A percentile compares a stretch with the other conserved stretches of the same genome.
phyloP scores from a whole-genome alignment of 2,888 invertebrate genomes.

The Tetheella fluctuosa region DNA sequence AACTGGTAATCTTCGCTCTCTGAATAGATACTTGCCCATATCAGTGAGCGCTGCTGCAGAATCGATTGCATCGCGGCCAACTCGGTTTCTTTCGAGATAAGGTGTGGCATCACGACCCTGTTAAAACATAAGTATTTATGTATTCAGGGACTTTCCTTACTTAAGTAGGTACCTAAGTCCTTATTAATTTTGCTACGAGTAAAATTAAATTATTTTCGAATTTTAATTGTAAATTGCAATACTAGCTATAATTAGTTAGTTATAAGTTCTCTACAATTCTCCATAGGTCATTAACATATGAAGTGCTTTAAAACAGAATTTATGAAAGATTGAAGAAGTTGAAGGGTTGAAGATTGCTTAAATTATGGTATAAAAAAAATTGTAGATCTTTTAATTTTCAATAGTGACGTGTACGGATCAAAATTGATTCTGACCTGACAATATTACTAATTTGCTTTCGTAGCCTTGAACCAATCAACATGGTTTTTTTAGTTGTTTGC shows the following conservation, averaged over 20 bases:
- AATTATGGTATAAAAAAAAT: no score
- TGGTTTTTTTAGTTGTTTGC: constrained; percentile 34
- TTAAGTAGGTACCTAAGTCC: constrained; percentile 12
- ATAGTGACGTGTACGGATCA: constrained; percentile 21
- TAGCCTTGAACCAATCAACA: constrained; percentile 53
- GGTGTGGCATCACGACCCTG: constrained; percentile 98
- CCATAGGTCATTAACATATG: no score
- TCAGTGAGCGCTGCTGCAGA: constrained; percentile 97
- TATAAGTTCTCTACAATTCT: no score
- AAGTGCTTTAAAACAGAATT: no score
- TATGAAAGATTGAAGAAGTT: no score
- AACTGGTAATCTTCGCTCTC: constrained; percentile 96
- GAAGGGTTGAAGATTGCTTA: no score
- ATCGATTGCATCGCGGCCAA: constrained; percentile 96
- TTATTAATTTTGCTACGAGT: no score
- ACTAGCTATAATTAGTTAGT: no score
- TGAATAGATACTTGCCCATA: constrained; percentile 98
- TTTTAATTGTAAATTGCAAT: no score
- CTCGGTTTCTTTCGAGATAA: constrained; percentile 96
- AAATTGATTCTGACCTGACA: constrained; percentile 7
- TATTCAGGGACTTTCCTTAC: no score
- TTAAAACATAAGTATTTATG: constrained; percentile 32
- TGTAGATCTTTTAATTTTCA: no score
- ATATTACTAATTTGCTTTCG: constrained; percentile 48
- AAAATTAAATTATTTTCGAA: no score